Evolutionary conservation across 2,888 invertebrate genomes (phyloP), one percentile per base, ranked within the genome.

Genomic region (Parnassius glacialis): DNA sequence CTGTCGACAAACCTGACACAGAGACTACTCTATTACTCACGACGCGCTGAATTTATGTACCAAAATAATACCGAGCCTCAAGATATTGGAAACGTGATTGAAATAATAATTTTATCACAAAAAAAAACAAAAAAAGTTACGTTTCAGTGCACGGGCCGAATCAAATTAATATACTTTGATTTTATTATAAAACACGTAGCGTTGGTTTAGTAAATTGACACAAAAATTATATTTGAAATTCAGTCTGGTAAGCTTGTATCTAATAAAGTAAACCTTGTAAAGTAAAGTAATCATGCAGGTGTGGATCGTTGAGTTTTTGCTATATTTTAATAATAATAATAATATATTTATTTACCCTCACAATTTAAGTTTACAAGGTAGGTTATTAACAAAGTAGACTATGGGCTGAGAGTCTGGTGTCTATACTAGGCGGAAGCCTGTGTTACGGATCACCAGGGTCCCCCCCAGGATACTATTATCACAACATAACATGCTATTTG

Each of bases 31-130:
- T 84, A 84, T 85, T 83, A 83, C 83, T 84, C 82, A 82, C 76
- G 71, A 77, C 75, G 73, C 77, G 74, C 74, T 80, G 80, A 85
- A 87, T 87, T 85, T 88, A 87, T 87, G 85, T 83, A 82, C 78
- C 83, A 77, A 83, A n/a, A 84, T 84, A 86, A 83, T 80, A 83
- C 74, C 76, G 73, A 77, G 74, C 79, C 81, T 78, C 74, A 73
- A 83, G 83, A 83, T 87, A 88, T 87, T 89, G 85, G 85, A 87
- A 82, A 88, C 87, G 87, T 87, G 88, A 85, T 80, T 74, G 69
- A 75, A 84, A 82, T 86, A 69, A 66, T 60, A 58, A 62, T 55
- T 67, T 61, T 34, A 7, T 34, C 25, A 25, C 1, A 65, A 55
- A 61, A 25, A 57, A 53, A 65, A 60, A 52, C 47, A 58, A 54